Conservation (phyloP, 1,140 invertebrate species). For the Centruroides vittatus region DNA sequence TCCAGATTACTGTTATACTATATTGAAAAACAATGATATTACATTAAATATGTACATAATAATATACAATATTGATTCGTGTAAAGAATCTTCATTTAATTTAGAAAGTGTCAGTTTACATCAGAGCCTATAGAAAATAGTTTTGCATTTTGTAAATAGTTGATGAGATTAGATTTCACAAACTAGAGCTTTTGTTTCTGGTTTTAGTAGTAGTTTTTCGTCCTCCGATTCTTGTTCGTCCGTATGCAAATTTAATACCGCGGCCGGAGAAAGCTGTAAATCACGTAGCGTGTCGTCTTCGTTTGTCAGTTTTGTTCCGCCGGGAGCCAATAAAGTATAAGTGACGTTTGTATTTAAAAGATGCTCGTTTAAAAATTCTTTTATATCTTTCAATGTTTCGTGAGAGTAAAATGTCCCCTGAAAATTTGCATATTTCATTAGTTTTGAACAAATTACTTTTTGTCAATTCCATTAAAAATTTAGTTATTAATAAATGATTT, state of each 20-base stretch:
- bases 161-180: neutral
- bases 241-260: constrained; percentile 51
- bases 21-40: too few relatives aligned
- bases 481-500: too few relatives aligned
- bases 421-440: constrained; percentile 1
- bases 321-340: constrained; percentile 38
- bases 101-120: too few relatives aligned
- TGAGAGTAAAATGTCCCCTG: constrained; percentile 68
- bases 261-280: constrained; percentile 55
- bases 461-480: too few relatives aligned
- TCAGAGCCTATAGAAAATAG: too few relatives aligned
- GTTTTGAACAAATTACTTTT: neutral
- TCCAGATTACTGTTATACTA: too few relatives aligned
- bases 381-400: constrained; percentile 51
- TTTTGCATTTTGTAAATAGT: too few relatives aligned
- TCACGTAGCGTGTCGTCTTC: constrained; percentile 50
- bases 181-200: constrained; percentile 53
- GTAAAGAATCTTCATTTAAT: too few relatives aligned
- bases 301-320: constrained; percentile 37
- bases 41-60: too few relatives aligned
- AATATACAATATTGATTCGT: too few relatives aligned
- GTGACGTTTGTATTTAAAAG: constrained; percentile 44
- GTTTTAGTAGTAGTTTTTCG: constrained; percentile 46
- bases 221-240: neutral
- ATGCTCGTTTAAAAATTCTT: constrained; percentile 56